phyloP scores from a whole-genome alignment of 2,797 vertebrate genomes.

The Threskiornis aethiopicus region DNA sequence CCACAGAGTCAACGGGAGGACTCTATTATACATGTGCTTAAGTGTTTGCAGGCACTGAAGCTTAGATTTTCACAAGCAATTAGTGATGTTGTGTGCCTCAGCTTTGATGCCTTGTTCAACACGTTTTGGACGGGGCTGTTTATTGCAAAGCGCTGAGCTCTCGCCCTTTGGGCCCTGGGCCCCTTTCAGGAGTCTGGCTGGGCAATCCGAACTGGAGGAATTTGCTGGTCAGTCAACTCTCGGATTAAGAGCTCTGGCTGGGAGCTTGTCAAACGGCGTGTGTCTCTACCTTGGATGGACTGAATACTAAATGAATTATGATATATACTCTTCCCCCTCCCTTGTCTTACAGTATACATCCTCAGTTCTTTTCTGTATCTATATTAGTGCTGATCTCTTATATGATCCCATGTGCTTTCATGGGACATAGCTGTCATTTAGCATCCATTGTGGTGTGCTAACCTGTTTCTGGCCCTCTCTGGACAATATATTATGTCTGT shows the following conservation, averaged over 20 bases:
- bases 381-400: background rate
- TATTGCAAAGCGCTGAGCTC: background rate
- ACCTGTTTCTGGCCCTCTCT: background rate
- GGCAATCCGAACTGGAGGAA: background rate
- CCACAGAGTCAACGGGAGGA: background rate
- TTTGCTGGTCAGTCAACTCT: background rate
- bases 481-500: background rate
- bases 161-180: background rate
- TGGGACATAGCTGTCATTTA: background rate
- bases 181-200: background rate
- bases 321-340: background rate
- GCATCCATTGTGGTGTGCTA: background rate
- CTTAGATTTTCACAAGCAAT: constrained; percentile 23
- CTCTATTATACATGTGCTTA: background rate
- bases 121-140: background rate
- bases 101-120: background rate
- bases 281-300: background rate
- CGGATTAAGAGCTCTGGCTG: background rate
- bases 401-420: background rate
- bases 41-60: constrained; percentile 15
- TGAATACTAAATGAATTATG: background rate
- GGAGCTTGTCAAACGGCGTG: background rate
- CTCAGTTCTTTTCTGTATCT: background rate
- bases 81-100: background rate
- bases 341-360: background rate